phyloP scores from a whole-genome alignment of 2,888 invertebrate species.

The Griposia aprilina region DNA sequence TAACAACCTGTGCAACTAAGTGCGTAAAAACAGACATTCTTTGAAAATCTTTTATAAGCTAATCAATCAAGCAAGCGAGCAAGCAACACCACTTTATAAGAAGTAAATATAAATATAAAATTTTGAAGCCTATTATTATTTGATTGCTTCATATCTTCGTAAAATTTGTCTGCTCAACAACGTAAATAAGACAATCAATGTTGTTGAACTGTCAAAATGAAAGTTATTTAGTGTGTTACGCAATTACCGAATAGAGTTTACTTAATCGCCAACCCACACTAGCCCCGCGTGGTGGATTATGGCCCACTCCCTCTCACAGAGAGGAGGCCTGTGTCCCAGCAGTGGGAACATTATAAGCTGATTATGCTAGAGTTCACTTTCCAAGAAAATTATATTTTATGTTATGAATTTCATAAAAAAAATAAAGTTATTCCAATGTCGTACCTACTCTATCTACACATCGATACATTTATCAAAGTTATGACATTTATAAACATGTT shows the following conservation, averaged over 20 bases:
- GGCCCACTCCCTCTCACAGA: no score
- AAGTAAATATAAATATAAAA: not conserved
- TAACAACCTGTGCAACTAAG: not conserved
- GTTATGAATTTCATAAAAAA: not conserved
- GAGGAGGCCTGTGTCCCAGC: no score
- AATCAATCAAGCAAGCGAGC: no score
- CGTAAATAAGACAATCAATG: no score
- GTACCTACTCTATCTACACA: not conserved
- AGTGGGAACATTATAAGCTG: no score
- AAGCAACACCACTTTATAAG: not conserved
- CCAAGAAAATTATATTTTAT: not conserved
- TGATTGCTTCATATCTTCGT: no score
- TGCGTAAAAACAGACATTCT: no score
- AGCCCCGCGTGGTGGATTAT: no score
- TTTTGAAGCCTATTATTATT: not conserved
- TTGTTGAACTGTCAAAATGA: no score
- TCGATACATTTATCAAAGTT: not conserved
- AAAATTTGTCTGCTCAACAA: no score
- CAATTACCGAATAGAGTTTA: not conserved
- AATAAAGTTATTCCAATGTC: conserved; percentile 1
- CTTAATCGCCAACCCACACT: not conserved
- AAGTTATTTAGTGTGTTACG: not conserved
- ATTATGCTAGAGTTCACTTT: not conserved
- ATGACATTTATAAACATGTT: not conserved
- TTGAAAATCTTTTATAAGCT: not conserved